Evolutionary conservation across 2,113 vertebrate genomes (phyloP).

Genomic region (Aptenodytes forsteri): DNA sequence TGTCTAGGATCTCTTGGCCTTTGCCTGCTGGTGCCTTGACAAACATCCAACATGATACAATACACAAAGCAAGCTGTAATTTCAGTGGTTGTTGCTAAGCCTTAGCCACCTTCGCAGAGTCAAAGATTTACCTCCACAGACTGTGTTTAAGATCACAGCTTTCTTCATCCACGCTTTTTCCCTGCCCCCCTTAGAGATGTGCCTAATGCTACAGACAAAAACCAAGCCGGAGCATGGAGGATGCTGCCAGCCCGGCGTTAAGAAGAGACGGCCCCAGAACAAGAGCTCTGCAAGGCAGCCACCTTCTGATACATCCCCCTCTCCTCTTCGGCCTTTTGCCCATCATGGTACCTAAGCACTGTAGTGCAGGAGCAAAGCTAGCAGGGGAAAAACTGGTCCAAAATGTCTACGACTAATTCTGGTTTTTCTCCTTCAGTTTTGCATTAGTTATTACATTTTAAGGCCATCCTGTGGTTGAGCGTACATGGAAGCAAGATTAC

Average conservation of each 20-base stretch:
- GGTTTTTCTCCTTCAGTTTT: background rate
- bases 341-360: background rate
- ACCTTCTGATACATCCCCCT: background rate
- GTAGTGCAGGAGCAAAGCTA: background rate
- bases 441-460: background rate
- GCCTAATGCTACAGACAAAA: background rate
- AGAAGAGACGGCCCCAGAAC: background rate
- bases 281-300: background rate
- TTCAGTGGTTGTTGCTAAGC: background rate
- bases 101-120: background rate
- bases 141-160: background rate
- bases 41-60: background rate
- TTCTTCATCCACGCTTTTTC: background rate
- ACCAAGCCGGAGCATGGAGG: accelerated
- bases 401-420: background rate
- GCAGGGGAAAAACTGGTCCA: background rate
- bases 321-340: background rate
- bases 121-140: background rate
- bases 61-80: background rate
- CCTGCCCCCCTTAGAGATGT: background rate
- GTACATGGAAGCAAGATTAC: conserved; percentile 28
- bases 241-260: background rate
- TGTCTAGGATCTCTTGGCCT: background rate
- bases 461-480: background rate
- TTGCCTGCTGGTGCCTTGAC: background rate